A percentile compares a stretch with the other conserved stretches of the same genome.
phyloP scores from a whole-genome alignment of 1,140 invertebrate genomes.

The Amphibalanus amphitrite region DNA sequence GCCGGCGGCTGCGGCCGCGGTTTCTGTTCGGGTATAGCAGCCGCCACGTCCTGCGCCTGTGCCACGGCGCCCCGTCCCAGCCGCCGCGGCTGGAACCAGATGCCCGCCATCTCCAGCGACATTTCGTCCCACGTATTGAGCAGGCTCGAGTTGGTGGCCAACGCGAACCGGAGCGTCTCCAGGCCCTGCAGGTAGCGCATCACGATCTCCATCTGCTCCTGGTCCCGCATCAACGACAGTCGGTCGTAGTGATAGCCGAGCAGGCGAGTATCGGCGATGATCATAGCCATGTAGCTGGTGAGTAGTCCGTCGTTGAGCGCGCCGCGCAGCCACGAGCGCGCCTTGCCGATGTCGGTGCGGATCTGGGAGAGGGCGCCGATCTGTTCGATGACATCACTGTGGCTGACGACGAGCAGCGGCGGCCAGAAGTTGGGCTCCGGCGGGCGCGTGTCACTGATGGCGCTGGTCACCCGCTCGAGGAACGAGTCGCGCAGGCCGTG shows the following conservation, averaged over 20 bases:
- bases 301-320: constrained; percentile 75
- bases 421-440: constrained; percentile 81
- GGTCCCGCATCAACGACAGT: constrained; percentile 57
- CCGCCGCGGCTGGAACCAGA: constrained; percentile 51
- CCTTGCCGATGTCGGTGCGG: constrained; percentile 75
- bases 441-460: constrained; percentile 41
- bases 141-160: constrained; percentile 70
- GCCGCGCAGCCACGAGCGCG: constrained; percentile 71
- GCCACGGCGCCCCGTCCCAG: constrained; percentile 41
- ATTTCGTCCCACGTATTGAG: constrained; percentile 74
- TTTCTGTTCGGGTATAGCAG: background rate
- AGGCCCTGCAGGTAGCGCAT: constrained; percentile 54
- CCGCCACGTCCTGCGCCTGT: constrained; percentile 36
- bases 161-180: constrained; percentile 53
- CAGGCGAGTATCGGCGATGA: constrained; percentile 46
- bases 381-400: constrained; percentile 61
- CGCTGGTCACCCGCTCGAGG: constrained; percentile 53
- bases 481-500: constrained; percentile 80
- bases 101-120: constrained; percentile 62
- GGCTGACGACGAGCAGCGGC: constrained; percentile 63
- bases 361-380: constrained; percentile 45
- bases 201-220: constrained; percentile 56
- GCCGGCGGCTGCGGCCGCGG: background rate
- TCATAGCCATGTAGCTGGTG: constrained; percentile 62
- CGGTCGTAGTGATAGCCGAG: constrained; percentile 59